Base-by-base conservation (phyloP, 2,888 invertebrate species). In the Trichogramma dendrolimi region DNA sequence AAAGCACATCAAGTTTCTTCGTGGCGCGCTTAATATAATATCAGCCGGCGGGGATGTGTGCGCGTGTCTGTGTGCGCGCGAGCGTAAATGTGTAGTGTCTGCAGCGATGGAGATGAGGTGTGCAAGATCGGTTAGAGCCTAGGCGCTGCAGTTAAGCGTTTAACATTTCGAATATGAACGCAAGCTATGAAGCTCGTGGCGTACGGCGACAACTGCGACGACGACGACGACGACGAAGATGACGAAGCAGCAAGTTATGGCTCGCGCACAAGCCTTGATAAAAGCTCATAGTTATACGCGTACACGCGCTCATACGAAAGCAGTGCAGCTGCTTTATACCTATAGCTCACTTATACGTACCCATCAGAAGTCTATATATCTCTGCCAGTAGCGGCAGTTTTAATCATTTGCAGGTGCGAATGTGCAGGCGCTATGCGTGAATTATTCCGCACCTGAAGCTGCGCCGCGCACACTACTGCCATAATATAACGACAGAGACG, bases 1-100 rank as follows among this genome's bases (percentile, higher is more conserved):
- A 77, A 75, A 71, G 70, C 68, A 71, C 75, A 73, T 77, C 73
- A 76, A 77, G 73, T 75, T 75, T 74, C 76, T 76, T 75, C 73
- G 67, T 27, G 27, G 27, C 27, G 69, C 70, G 74, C 73, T 78
- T 77, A 74, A 78, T 78, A 76, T 75, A 77, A 76, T 77, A 72
- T 71, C 57, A 27, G 27, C 27, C 27, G 27, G 27, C 27, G 27
- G 27, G 27, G 27, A 27, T 27, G 27, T 27, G 27, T 27, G 27
- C 27, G 27, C 27, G 27, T 27, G 27, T 27, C 27, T 27, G 27
- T 27, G 27, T 27, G 27, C 2, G 27, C 27, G 27, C 1, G 27
- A 27, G 27, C 27, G 27, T 27, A 27, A 27, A 27, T 27, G 27
- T 27, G 27, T 27, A 42, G n/a, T 42, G 38, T n/a, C 4, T 8